A percentile compares a stretch with the other conserved stretches of the same genome.
Evolutionary conservation across 2,797 vertebrate species (phyloP).

Genomic region (Caiman crocodilus): DNA sequence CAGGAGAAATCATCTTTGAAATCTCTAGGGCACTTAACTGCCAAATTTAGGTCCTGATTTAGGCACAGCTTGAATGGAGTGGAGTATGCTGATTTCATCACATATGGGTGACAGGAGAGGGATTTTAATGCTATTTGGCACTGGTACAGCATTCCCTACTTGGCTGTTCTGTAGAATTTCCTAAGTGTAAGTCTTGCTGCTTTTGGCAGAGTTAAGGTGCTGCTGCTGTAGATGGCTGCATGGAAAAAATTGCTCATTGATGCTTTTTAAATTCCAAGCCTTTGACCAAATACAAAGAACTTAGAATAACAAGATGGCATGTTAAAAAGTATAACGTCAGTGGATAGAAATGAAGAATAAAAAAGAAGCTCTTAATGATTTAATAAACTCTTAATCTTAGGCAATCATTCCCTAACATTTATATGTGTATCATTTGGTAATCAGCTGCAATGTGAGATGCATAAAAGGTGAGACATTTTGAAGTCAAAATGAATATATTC

Average conservation of each 20-base stretch:
- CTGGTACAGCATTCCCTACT: conserved; percentile 32
- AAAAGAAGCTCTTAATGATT: neutral
- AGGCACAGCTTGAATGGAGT: neutral
- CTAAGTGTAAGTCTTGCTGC: conserved; percentile 24
- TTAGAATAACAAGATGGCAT: neutral
- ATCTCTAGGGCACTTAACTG: neutral
- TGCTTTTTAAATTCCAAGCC: conserved; percentile 11
- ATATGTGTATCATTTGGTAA: neutral
- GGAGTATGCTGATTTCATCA: conserved; percentile 45
- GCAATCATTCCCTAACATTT: neutral
- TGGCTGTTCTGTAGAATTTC: conserved; percentile 10
- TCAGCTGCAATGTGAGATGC: neutral
- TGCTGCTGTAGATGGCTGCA: conserved; percentile 7
- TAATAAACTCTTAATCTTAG: neutral
- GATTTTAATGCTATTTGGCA: conserved; percentile 55
- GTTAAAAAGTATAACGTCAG: neutral
- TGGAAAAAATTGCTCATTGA: conserved; percentile 30
- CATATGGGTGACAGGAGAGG: neutral
- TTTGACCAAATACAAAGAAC: neutral
- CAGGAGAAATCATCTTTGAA: conserved; percentile 3
- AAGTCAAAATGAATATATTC: neutral
- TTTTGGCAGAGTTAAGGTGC: conserved; percentile 24
- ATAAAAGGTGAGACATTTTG: neutral
- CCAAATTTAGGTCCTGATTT: conserved; percentile 3
- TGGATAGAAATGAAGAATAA: neutral